These are phyloP conservation scores for Camponotus floridanus DNA, from an alignment of 1,140 invertebrate species.

Conservation along the genomic window DNA sequence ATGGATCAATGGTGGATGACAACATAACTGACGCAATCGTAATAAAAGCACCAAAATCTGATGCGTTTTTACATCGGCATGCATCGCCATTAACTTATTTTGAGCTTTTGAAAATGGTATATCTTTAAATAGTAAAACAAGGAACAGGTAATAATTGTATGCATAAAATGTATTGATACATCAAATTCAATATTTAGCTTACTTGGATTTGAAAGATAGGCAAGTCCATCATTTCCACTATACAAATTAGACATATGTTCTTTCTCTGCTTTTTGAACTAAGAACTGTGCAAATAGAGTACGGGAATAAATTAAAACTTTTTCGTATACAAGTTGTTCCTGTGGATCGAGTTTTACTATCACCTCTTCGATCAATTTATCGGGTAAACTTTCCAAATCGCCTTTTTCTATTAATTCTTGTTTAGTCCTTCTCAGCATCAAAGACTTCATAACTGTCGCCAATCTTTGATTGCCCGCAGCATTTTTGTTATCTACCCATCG, in stretches of 20 bases:
- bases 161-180: not conserved
- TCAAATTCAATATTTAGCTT: slow-evolving; percentile 5
- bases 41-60: slow-evolving; percentile 94
- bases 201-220: slow-evolving; percentile 66
- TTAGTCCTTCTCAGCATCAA: slow-evolving; percentile 95
- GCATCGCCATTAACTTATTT: slow-evolving; percentile 78
- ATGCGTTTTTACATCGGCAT: slow-evolving; percentile 89
- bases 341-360: slow-evolving; percentile 88
- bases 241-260: slow-evolving; percentile 81
- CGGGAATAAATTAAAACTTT: slow-evolving; percentile 91
- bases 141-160: not conserved
- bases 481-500: slow-evolving; percentile 91
- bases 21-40: slow-evolving; percentile 95
- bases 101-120: slow-evolving; percentile 83
- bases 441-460: slow-evolving; percentile 93
- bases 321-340: slow-evolving; percentile 93
- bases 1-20: slow-evolving; percentile 93
- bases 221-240: slow-evolving; percentile 69
- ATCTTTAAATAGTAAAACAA: slow-evolving; percentile 62
- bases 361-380: slow-evolving; percentile 87
- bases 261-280: slow-evolving; percentile 91
- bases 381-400: slow-evolving; percentile 89
- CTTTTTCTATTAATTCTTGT: slow-evolving; percentile 89
- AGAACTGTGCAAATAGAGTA: slow-evolving; percentile 91
- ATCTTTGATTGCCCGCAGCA: slow-evolving; percentile 89